phyloP scores from a whole-genome alignment of 2,797 vertebrate genomes.

The Limnodromus scolopaceus region DNA sequence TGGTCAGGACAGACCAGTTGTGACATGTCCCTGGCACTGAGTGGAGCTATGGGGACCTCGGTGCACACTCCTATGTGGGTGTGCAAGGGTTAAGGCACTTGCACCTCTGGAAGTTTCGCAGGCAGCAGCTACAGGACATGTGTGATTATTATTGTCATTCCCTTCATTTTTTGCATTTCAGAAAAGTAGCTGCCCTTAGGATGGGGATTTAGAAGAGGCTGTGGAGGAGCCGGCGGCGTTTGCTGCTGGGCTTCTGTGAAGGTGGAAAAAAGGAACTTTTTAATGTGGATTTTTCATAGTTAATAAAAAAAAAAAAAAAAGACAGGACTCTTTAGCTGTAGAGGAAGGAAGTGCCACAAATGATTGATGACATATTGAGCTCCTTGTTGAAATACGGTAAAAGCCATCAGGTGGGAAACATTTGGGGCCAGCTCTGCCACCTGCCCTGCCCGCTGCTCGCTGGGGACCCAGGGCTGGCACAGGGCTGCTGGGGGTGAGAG shows the following conservation, averaged over 20 bases:
- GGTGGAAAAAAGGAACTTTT: neutral
- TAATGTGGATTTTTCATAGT: neutral
- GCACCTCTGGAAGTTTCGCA: neutral
- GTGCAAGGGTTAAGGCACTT: neutral
- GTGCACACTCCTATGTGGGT: fast-evolving
- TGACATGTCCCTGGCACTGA: fast-evolving
- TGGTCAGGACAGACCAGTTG: neutral
- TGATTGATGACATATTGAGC: neutral
- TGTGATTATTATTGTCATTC: neutral
- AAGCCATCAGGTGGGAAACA: neutral
- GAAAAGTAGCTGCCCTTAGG: neutral
- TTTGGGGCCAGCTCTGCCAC: neutral
- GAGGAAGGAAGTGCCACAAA: neutral
- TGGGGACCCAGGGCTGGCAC: neutral
- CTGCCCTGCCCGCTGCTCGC: neutral
- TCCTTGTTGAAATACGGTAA: neutral
- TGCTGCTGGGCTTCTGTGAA: neutral
- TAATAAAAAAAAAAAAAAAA: neutral
- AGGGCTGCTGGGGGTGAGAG: neutral
- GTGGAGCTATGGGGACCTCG: fast-evolving
- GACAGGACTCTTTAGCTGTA: neutral
- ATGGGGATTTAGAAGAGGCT: neutral
- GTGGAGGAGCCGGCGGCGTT: fast-evolving
- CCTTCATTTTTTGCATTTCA: neutral
- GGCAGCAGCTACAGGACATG: neutral